Evolutionary conservation across 2,888 invertebrate species (phyloP), one percentile per base, ranked within the genome.

Genomic region (Gastracanthus pulcherrimus): DNA sequence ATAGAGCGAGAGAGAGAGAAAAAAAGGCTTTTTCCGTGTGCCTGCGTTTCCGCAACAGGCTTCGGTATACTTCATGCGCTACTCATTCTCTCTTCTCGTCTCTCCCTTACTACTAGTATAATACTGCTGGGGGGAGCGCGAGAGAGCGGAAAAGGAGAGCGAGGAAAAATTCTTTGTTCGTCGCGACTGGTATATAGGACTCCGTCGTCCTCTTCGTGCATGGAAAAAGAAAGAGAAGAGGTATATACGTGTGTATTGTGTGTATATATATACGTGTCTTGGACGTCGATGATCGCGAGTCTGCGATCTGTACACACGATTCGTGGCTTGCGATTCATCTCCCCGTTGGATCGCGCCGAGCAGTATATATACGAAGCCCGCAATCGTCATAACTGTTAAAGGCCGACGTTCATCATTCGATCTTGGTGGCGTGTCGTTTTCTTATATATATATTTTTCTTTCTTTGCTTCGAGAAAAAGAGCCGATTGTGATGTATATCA

Each of bases 151-250:
- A 67, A 70, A 69, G 36, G 41, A 58, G 69, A 77, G 58, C 58
- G 66, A 64, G 70, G 75, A 70, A 80, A 75, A 80, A 69, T 76
- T 80, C 80, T 80, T 80, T 80, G 80, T 80, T 51, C 78, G 55
- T n/a, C n/a, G n/a, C n/a, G n/a, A n/a, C n/a, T n/a, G n/a, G n/a
- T n/a, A n/a, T n/a, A n/a, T n/a, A n/a, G n/a, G n/a, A n/a, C n/a
- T n/a, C n/a, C n/a, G n/a, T n/a, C n/a, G n/a, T n/a, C n/a, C n/a
- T n/a, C n/a, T n/a, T n/a, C n/a, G n/a, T n/a, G n/a, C n/a, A n/a
- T n/a, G n/a, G n/a, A n/a, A n/a, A n/a, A n/a, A n/a, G n/a, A n/a
- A n/a, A n/a, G n/a, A n/a, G n/a, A n/a, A n/a, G n/a, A n/a, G n/a
- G n/a, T n/a, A n/a, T n/a, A n/a, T n/a, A n/a, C n/a, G n/a, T n/a